Base-by-base conservation (phyloP, 2,113 vertebrate genomes). In the Protomyctophum bolini region DNA sequence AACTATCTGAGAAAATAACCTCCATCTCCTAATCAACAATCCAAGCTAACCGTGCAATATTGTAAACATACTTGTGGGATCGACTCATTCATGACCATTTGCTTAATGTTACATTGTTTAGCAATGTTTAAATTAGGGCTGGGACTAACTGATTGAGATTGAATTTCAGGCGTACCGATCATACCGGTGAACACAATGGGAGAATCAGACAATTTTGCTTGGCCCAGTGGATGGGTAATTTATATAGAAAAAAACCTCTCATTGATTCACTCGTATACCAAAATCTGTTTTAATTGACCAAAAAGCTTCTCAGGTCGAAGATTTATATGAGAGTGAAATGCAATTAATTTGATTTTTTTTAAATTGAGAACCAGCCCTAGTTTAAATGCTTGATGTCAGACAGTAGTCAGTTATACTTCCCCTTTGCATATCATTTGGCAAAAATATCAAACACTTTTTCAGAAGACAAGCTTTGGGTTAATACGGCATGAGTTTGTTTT, bases 401-500 rank as follows among this genome's bases (percentile, higher is more conserved):
- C 48, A 45, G 71, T 45, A 58, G 21, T 77, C 84, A 84, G 33
- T 77, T 82, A 84, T 79, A 73, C 76, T 83, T 59, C 14, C 41
- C 48, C 15, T 49, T 21, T 72, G 55, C 45, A 76, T 58, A 78
- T 45, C 64, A 15, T 61, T 70, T 61, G 15, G 66, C 58, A 5
- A 66, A 7, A 33, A 64, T 28, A 72, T 51, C 62, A 48, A 29
- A 60, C n/a, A 1, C 6, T 75, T 54, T 41, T 52, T 68, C n/a
- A 74, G 41, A 63, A 72, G 58, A 73, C 52, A 84, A 70, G 73
- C 50, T 80, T 62, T 57, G 8, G 80, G 56, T 71, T 79, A 73
- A 57, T 57, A 64, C 15, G 64, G 73, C 63, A 12, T 47, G 51
- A 77, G 46, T 63, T 21, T 21, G 46, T 61, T 47, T 11, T 55